Conservation (phyloP, 2,888 invertebrate genomes). For the Apamea sordens region DNA sequence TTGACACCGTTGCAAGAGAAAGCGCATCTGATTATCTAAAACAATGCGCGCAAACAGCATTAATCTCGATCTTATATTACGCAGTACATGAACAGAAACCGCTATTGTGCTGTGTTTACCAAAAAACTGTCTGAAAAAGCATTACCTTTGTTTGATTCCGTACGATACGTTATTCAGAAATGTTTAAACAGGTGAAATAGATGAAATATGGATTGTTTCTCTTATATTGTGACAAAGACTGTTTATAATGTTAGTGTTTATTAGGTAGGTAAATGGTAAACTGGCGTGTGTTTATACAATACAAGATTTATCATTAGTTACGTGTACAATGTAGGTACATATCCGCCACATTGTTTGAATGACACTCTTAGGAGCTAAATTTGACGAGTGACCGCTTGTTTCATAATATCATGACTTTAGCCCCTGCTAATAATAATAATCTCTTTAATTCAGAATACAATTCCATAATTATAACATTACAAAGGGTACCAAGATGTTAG, state of each 20-base stretch:
- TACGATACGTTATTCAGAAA: constrained; percentile 13
- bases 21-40: constrained; percentile 71
- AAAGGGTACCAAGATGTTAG: too few species aligned
- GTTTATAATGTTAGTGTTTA: not conserved
- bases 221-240: not conserved
- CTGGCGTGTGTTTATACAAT: not conserved
- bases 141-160: constrained; percentile 8
- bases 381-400: not conserved
- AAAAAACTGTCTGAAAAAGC: constrained; percentile 17
- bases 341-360: too few species aligned
- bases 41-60: constrained; percentile 63
- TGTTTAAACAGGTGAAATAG: constrained; percentile 9
- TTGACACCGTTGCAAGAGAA: constrained; percentile 69
- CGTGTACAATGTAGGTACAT: not conserved
- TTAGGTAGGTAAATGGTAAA: not conserved
- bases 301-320: constrained; percentile 2
- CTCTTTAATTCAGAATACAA: too few species aligned
- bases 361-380: not conserved
- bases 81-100: constrained; percentile 18
- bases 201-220: not conserved
- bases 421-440: too few species aligned
- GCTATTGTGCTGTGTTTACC: constrained; percentile 41
- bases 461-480: too few species aligned
- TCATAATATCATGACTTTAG: not conserved
- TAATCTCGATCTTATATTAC: constrained; percentile 45